Evolutionary conservation across 2,888 invertebrate genomes (phyloP), one percentile per base, ranked within the genome.

Genomic region (Drosophila aldrichi): DNA sequence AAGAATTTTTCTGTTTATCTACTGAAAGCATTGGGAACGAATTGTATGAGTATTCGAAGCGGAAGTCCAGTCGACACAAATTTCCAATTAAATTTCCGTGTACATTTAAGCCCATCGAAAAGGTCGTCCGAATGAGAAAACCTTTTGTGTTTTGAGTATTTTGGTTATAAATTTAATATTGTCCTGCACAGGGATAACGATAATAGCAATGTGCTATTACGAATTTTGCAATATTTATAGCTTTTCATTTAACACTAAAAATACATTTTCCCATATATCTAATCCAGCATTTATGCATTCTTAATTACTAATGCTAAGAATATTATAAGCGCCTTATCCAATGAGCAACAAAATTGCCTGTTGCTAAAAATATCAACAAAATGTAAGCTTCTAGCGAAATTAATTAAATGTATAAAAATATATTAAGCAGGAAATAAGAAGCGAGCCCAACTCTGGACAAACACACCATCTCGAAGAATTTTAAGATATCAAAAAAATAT

Each of bases 1-100:
- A 71, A 78, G 69, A 74, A 58, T 68, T 83, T 69, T 58, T 49
- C 20, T 76, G 66, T 64, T 58, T 66, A 63, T 62, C 44, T 48
- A 44, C 56, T n/a, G 36, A 59, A 20, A 25, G 40, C 51, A 55
- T 25, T n/a, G 51, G 22, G 29, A 20, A 25, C 52, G 16, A 29
- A 54, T 60, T 40, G 25, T 48, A 48, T 51, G 60, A 16, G 46
- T 41, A 44, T 48, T 49, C 52, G 40, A 36, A 7, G 46, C 62
- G 79, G 75, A 77, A 69, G 74, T 79, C 75, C 62, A 70, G 34
- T 32, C 18, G 44, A 61, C 52, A 70, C 48, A 38, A 60, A 36
- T 44, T 64, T 66, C 40, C 32, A 79, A 70, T 61, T 64, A 67
- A 64, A 63, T 49, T 44, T 16, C 25, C 34, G 44, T 51, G 44